Conservation (phyloP, 2,797 vertebrate genomes). For the Chelon labrosus region DNA sequence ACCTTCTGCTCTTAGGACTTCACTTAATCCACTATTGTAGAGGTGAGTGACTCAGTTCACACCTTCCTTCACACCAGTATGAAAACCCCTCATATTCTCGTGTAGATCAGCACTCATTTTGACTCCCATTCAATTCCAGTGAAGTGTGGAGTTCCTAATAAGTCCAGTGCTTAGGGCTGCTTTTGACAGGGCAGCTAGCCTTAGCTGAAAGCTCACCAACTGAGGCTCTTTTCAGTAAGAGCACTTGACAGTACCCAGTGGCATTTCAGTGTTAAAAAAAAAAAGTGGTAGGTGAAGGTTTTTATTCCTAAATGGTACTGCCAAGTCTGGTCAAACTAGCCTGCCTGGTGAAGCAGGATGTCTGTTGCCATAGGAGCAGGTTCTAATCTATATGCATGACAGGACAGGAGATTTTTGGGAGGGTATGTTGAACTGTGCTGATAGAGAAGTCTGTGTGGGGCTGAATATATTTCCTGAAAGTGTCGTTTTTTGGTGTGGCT, state of each 20-base stretch:
- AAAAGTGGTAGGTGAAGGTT: constrained; percentile 33
- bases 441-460: not conserved
- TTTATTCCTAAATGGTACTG: constrained; percentile 10
- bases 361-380: constrained; percentile 61
- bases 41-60: constrained; percentile 57
- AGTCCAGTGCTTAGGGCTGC: constrained; percentile 42
- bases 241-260: constrained; percentile 48
- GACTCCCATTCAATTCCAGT: constrained; percentile 38
- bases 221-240: constrained; percentile 44
- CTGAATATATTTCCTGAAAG: not conserved
- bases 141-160: constrained; percentile 54
- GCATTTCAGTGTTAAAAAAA: constrained; percentile 28
- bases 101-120: constrained; percentile 49
- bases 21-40: constrained; percentile 30
- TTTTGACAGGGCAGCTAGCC: constrained; percentile 54
- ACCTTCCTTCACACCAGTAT: constrained; percentile 9
- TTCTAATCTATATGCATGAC: constrained; percentile 41
- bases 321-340: constrained; percentile 37
- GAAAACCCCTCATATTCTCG: constrained; percentile 17
- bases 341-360: constrained; percentile 1
- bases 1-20: constrained; percentile 18
- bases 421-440: constrained; percentile 7
- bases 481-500: constrained; percentile 21
- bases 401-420: constrained; percentile 7
- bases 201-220: constrained; percentile 53